phyloP scores from a whole-genome alignment of 2,113 vertebrate genomes.

The Stegastes partitus region DNA sequence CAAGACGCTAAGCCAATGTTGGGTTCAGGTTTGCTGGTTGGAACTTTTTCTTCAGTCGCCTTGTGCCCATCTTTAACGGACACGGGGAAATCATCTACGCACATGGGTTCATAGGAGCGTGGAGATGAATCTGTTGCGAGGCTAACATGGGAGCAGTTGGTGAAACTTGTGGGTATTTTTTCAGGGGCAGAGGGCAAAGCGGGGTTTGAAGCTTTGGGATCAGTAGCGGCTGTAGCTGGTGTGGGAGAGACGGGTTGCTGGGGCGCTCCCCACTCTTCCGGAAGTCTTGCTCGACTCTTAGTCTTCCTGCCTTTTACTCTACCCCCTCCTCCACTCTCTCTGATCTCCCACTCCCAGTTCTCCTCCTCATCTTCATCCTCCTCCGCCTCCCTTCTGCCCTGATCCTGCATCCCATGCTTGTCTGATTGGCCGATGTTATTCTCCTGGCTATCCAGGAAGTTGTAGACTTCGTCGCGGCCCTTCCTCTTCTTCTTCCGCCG shows the following conservation, averaged over 20 bases:
- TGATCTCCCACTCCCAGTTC: constrained; percentile 83
- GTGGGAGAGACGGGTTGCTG: constrained; percentile 63
- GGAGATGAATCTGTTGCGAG: constrained; percentile 46
- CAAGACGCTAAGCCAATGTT: neutral
- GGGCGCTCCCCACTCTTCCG: constrained; percentile 83
- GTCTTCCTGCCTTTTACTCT: constrained; percentile 83
- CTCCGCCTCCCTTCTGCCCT: constrained; percentile 54
- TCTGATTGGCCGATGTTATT: constrained; percentile 54
- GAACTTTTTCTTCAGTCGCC: constrained; percentile 27
- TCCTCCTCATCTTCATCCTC: constrained; percentile 77
- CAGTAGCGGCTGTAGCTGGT: constrained; percentile 36
- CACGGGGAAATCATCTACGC: constrained; percentile 55
- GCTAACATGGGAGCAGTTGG: constrained; percentile 54
- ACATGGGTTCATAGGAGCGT: constrained; percentile 71
- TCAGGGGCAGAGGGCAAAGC: constrained; percentile 44
- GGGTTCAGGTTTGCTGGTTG: constrained; percentile 42
- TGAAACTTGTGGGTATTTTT: constrained; percentile 62
- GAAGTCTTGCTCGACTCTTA: constrained; percentile 84
- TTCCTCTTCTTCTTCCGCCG: constrained; percentile 86
- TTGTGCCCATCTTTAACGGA: constrained; percentile 47
- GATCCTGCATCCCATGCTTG: constrained; percentile 54
- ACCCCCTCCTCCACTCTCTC: constrained; percentile 82
- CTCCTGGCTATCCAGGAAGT: constrained; percentile 76
- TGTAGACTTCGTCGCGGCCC: constrained; percentile 75
- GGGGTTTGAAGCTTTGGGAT: constrained; percentile 48